Evolutionary conservation across 2,888 invertebrate species (phyloP), one percentile per base, ranked within the genome.

Genomic region (Lithosia quadra): DNA sequence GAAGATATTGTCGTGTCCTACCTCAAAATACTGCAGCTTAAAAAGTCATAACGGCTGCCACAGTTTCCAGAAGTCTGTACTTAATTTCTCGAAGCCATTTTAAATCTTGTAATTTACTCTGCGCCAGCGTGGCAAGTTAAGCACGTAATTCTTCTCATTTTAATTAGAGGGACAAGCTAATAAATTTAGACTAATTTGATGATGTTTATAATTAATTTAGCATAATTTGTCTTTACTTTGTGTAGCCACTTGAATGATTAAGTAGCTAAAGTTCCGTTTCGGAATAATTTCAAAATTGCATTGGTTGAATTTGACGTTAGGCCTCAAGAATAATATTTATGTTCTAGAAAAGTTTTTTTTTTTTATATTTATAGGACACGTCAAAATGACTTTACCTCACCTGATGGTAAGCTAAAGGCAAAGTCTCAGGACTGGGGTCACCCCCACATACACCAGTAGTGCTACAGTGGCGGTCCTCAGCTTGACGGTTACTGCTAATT

Each of bases 151-250:
- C 49, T 49, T 49, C 49, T 49, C 49, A 49, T 49, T 49, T 49
- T 49, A 49, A 49, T 49, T 49, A 49, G n/a, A n/a, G 49, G n/a
- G 49, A 49, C 49, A 49, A 49, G 49, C 49, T 49, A 49, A 49
- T 49, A 49, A n/a, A 49, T 49, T 49, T n/a, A n/a, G 49, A n/a
- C 49, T 49, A 49, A 49, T 49, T 49, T 49, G 49, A 49, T 49
- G 49, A 49, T 49, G 49, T 49, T 49, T 49, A 49, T 49, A 49
- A 49, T 49, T 49, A 49, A 49, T 49, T 49, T 49, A 49, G 49
- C n/a, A 49, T 49, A 49, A 58, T 18, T 56, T 56, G 56, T 56
- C 56, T 56, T 24, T 56, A 24, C 49, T 49, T 49, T n/a, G 56
- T 56, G 24, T 15, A 11, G 56, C 56, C 24, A 56, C 56, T 56